Conservation (phyloP, 2,888 invertebrate genomes). For the Phortica okadai region DNA sequence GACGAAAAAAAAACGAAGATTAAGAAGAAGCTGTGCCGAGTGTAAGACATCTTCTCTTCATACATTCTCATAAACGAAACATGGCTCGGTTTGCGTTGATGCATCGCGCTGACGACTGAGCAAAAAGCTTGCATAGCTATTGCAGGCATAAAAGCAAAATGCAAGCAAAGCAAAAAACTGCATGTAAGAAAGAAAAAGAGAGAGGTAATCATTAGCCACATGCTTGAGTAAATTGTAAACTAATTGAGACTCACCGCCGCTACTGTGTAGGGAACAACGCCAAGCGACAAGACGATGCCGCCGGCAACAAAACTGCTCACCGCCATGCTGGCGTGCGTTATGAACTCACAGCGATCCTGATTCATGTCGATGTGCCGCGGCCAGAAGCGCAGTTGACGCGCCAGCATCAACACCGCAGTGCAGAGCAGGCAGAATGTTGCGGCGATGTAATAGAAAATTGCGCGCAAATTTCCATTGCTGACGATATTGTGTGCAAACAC, state of each 20-base stretch:
- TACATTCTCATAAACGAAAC: too few relatives aligned
- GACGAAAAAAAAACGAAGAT: too few relatives aligned
- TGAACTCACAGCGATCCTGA: not conserved
- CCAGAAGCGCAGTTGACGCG: not conserved
- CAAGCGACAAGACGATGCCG: not conserved
- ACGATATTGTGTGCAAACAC: not conserved
- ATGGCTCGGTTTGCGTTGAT: constrained; percentile 47
- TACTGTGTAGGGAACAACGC: not conserved
- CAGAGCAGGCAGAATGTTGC: not conserved
- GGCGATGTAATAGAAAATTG: not conserved
- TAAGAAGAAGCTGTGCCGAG: too few relatives aligned
- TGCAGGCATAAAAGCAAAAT: constrained; percentile 47
- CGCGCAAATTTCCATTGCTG: not conserved
- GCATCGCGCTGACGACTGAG: constrained; percentile 48
- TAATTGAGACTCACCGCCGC: not conserved
- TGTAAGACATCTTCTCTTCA: too few relatives aligned
- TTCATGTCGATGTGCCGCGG: not conserved
- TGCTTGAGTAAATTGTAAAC: not conserved
- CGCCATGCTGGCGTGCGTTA: not conserved
- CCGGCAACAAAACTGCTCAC: not conserved
- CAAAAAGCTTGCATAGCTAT: constrained; percentile 49
- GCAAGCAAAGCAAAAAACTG: constrained; percentile 15
- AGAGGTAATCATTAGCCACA: not conserved
- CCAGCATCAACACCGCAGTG: not conserved
- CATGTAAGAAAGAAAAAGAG: not conserved